phyloP scores from a whole-genome alignment of 2,797 vertebrate species.

The Squalus acanthias region DNA sequence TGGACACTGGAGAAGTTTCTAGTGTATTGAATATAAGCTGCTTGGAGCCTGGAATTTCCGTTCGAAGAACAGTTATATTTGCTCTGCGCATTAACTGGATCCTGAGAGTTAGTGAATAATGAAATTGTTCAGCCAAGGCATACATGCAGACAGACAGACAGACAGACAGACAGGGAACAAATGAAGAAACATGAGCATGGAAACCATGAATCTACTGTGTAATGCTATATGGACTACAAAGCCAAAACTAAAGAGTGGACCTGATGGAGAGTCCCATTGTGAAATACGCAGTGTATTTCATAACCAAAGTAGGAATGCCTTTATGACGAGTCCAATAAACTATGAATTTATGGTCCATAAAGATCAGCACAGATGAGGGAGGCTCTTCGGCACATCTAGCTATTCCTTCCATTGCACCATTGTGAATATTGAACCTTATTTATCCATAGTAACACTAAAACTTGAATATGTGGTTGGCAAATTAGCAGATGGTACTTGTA shows the following conservation, averaged over 20 bases:
- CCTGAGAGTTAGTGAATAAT: neutral
- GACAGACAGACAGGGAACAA: neutral
- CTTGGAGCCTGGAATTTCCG: neutral
- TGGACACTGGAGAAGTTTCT: neutral
- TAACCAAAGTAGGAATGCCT: neutral
- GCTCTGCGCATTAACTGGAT: neutral
- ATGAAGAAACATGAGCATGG: neutral
- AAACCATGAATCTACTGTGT: neutral
- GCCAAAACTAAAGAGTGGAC: neutral
- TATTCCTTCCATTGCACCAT: neutral
- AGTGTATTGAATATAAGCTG: neutral
- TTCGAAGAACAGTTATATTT: conserved; percentile 15
- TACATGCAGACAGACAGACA: neutral
- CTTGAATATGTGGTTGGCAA: neutral
- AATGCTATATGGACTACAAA: neutral
- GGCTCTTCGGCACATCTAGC: neutral
- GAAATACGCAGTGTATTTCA: neutral
- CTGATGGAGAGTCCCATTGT: neutral
- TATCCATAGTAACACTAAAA: neutral
- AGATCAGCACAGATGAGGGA: neutral
- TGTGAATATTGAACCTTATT: neutral
- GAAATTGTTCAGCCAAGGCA: neutral
- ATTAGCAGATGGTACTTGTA: neutral
- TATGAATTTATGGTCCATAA: neutral
- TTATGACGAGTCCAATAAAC: neutral